Evolutionary conservation across 2,797 vertebrate species (phyloP), one percentile per base, ranked within the genome.

Genomic region (Cirrhinus mrigala): DNA sequence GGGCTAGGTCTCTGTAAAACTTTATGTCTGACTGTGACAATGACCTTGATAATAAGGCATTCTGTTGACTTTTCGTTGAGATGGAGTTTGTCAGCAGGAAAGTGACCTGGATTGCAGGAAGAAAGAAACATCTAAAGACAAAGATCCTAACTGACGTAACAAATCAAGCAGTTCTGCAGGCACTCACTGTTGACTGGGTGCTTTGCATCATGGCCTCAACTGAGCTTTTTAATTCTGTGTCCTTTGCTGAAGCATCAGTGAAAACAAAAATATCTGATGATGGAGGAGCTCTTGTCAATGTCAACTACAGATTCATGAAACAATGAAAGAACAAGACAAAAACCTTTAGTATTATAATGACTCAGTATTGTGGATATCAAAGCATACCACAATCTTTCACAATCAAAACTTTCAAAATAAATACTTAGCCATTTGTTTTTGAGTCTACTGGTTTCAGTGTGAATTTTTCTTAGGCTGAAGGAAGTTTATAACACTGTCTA

Each of bases 221-320:
- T 44, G 90, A 87, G 69, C 76, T 89, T 83, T 89, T 92, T 76
- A 95, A 90, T 2, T 86, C 0, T 1, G 0, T 16, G 14, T 96
- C 95, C 90, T 95, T 95, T 11, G 94, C 92, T 3, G 93, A 79
- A 69, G 93, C 93, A 10, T 96, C 95, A 16, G 94, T 95, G 90
- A 95, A 95, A 86, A 96, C 77, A 86, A 94, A 94, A 86, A 96
- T 94, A 79, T 93, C 89, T 81, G 94, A 94, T 20, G 89, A 93
- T 1, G 91, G 74, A 1, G 94, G 94, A 40, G 93, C 94, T 20
- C 87, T 90, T 0, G 90, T 94, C 82, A 96, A 66, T 1, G 94
- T 94, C 48, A 95, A 90, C 94, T 95, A 6, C 6, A 54, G 5
- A n/a, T 18, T 4, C 9, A 66, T 24, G 16, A 69, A 85, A 74